These are phyloP conservation scores for Sternotherus odoratus DNA, from an alignment of 2,797 vertebrate species.

Conservation along the genomic window DNA sequence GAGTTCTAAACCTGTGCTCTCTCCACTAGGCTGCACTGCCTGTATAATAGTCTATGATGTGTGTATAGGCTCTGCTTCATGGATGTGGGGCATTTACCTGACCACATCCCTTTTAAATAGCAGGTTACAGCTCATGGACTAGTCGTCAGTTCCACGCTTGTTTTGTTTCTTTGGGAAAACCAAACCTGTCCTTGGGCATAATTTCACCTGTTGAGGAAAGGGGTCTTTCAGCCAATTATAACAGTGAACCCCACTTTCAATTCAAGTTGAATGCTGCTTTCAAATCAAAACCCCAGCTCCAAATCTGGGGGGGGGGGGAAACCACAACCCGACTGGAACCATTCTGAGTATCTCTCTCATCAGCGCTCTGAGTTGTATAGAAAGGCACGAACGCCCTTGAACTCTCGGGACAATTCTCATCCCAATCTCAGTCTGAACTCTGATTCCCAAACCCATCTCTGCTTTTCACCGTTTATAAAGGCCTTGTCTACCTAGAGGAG, in stretches of 20 bases:
- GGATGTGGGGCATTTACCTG: conserved; percentile 58
- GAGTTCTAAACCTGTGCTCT: no score
- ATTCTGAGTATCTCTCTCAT: rapidly evolving
- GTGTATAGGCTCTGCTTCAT: conserved; percentile 63
- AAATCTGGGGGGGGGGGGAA: not conserved
- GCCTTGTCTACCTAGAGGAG: not conserved
- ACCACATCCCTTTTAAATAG: conserved; percentile 67
- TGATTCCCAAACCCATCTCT: not conserved
- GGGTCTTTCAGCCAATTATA: conserved; percentile 43
- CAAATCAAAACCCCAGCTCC: not conserved
- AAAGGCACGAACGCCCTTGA: not conserved
- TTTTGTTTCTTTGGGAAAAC: conserved; percentile 67
- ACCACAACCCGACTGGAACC: rapidly evolving
- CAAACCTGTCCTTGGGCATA: conserved; percentile 55
- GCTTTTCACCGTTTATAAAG: not conserved
- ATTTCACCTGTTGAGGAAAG: conserved; percentile 3
- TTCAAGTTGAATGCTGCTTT: not conserved
- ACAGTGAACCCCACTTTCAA: conserved; percentile 26
- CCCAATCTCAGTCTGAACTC: not conserved
- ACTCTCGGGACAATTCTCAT: rapidly evolving
- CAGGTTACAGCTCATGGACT: conserved; percentile 62
- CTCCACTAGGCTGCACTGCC: not conserved
- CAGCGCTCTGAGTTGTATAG: rapidly evolving
- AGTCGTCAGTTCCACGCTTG: conserved; percentile 70
- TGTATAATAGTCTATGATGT: conserved; percentile 62